Percentiles rank a stretch among this genome's conserved stretches.
Conservation (phyloP, 1,140 invertebrate species). For the Eueides isabella region DNA sequence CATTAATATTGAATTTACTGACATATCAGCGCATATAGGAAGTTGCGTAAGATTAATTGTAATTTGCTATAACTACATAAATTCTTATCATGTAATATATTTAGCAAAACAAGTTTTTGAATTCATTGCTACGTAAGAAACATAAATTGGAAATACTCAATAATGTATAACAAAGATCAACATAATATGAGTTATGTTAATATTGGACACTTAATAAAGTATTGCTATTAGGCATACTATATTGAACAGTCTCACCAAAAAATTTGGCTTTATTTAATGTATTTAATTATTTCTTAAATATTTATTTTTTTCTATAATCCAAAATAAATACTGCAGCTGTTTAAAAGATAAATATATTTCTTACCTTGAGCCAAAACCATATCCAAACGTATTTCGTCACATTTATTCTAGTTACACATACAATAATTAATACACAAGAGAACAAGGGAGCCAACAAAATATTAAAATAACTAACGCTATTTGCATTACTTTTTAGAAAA, state of each 20-base stretch:
- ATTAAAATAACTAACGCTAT: too few relatives aligned
- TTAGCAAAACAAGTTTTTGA: not conserved
- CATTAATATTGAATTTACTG: slow-evolving; percentile 35
- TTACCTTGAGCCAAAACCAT: not conserved
- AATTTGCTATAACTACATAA: slow-evolving; percentile 13
- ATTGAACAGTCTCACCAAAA: too few relatives aligned
- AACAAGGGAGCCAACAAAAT: too few relatives aligned
- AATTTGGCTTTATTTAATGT: too few relatives aligned
- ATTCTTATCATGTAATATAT: not conserved
- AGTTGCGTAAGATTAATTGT: slow-evolving; percentile 17
- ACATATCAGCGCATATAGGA: slow-evolving; percentile 32
- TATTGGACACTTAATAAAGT: not conserved
- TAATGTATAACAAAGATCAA: not conserved
- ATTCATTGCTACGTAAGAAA: not conserved
- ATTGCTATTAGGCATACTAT: too few relatives aligned
- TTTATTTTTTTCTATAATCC: too few relatives aligned
- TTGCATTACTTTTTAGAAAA: too few relatives aligned
- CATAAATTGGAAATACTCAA: not conserved
- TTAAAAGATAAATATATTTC: not conserved
- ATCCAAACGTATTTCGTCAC: not conserved
- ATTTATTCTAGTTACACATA: not conserved
- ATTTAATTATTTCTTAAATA: not conserved
- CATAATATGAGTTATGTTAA: not conserved
- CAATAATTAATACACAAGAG: not conserved
- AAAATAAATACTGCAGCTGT: not conserved